Evolutionary conservation across 2,888 invertebrate species (phyloP), one percentile per base, ranked within the genome.

Genomic region (Morpho helenor): DNA sequence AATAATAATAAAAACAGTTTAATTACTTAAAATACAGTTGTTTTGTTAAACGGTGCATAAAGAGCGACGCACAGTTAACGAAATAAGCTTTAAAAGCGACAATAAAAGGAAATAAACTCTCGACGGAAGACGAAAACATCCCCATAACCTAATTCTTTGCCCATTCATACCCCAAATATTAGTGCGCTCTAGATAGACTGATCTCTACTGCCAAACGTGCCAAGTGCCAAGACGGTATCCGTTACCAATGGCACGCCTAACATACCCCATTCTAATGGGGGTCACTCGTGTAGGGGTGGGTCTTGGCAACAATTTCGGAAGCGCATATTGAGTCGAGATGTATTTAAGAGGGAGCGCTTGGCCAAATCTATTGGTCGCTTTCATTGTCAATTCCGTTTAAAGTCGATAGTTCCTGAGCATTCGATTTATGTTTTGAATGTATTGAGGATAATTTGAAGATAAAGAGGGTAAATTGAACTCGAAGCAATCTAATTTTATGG

Each of bases 291-390:
- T 59, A 61, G 74, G 16, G 72, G 66, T 68, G 73, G 76, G 8
- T 52, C 73, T 87, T 87, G 87, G 87, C 87, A 88, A 71, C 77
- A 71, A 75, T 80, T 76, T 77, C 74, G 74, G 68, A 72, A 67
- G 67, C 80, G 80, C 84, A 85, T 86, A 87, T 87, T 87, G 84
- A 84, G 83, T 82, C 77, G 78, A 76, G 70, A 52, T 45, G 45
- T 79, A 77, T 80, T 81, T 84, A 77, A 80, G 76, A 70, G 77
- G 73, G 74, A 75, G 71, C 72, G 73, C 69, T 63, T 72, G 70
- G 77, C 79, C 80, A 80, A 81, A 81, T 81, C 76, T 82, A 80
- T 83, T 80, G 76, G 77, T 75, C 71, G 76, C 53, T 59, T 45
- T 42, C 47, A 48, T 49, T 51, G 50, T 31, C 31, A 62, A 62